These are phyloP conservation scores for Scaeva pyrastri DNA, from an alignment of 2,888 invertebrate species.

Conservation along the genomic window DNA sequence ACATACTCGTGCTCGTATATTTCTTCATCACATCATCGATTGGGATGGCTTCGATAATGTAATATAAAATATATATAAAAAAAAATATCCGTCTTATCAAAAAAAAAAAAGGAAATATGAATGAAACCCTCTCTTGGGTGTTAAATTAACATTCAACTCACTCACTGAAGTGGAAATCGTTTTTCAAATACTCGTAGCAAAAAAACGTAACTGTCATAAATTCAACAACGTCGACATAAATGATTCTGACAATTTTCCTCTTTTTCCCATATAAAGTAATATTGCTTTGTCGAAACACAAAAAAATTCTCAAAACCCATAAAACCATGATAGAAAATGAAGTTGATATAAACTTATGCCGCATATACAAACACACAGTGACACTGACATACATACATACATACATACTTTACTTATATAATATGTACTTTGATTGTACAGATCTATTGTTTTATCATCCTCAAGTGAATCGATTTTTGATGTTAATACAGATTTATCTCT, in stretches of 20 bases:
- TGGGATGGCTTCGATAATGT: too few species aligned
- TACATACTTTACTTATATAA: too few species aligned
- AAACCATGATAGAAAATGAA: background rate
- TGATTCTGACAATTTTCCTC: background rate
- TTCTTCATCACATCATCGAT: too few species aligned
- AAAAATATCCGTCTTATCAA: too few species aligned
- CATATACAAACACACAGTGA: too few species aligned
- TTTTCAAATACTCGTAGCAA: background rate
- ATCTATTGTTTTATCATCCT: constrained; percentile 4
- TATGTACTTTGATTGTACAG: too few species aligned
- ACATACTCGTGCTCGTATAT: too few species aligned
- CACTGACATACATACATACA: too few species aligned
- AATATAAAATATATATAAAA: too few species aligned
- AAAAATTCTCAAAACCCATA: background rate
- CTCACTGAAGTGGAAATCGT: constrained; percentile 14
- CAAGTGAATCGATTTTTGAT: constrained; percentile 9
- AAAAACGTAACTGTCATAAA: constrained; percentile 1
- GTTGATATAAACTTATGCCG: background rate
- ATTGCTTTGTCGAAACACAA: too few species aligned
- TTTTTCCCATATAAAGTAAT: too few species aligned
- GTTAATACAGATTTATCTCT: background rate
- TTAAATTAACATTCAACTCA: constrained; percentile 20
- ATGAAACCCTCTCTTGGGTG: background rate
- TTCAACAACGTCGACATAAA: constrained; percentile 7
- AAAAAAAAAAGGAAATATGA: too few species aligned